phyloP scores from a whole-genome alignment of 1,140 invertebrate genomes.

The Melipona quadrifasciata region DNA sequence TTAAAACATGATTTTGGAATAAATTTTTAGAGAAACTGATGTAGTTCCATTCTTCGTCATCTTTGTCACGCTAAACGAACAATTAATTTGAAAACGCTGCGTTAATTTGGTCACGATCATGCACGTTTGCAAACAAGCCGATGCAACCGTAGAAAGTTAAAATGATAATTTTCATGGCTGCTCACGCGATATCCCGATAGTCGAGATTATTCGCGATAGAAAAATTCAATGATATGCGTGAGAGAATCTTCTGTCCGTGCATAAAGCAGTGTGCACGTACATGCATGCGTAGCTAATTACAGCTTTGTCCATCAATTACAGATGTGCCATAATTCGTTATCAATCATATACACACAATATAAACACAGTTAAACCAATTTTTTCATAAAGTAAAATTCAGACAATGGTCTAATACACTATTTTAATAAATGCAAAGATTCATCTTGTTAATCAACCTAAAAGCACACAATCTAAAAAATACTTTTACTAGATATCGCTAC shows the following conservation, averaged over 20 bases:
- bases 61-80: no score
- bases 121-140: neutral
- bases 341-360: neutral
- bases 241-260: neutral
- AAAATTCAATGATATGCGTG: neutral
- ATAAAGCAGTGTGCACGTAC: neutral
- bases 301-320: neutral
- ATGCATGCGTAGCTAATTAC: constrained; percentile 25
- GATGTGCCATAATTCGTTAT: neutral
- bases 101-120: neutral
- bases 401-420: no score
- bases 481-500: no score
- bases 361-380: no score
- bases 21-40: no score
- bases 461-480: no score
- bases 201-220: no score
- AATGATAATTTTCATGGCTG: neutral
- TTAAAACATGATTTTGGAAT: no score
- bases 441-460: no score
- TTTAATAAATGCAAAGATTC: no score
- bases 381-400: no score
- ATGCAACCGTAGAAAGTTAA: neutral
- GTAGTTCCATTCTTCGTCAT: no score
- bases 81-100: neutral
- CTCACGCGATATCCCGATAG: neutral